phyloP scores from a whole-genome alignment of 2,888 invertebrate genomes.

The Cynaeus angustus region DNA sequence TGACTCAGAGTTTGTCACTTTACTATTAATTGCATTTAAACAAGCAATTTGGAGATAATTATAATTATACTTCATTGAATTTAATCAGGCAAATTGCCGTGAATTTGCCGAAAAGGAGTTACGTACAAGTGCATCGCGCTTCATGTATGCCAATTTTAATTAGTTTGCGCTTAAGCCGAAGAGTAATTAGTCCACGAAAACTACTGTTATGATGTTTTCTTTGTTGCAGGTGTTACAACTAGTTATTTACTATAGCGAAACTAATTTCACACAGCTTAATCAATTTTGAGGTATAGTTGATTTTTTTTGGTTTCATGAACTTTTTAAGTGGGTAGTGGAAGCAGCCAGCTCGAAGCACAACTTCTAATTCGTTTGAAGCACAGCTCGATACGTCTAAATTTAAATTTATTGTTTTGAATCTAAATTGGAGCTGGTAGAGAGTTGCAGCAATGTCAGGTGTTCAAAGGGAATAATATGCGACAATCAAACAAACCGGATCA shows the following conservation, averaged over 20 bases:
- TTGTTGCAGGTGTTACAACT: conserved; percentile 21
- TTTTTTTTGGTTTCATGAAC: neutral
- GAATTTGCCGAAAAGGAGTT: conserved; percentile 13
- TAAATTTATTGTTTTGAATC: neutral
- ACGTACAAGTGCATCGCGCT: conserved; percentile 24
- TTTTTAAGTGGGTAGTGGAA: no score
- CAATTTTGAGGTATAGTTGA: conserved; percentile 1
- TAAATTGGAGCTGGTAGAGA: conserved; percentile 3
- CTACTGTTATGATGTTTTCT: no score
- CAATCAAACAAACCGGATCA: conserved; percentile 38
- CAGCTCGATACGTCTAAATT: neutral
- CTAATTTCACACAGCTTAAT: conserved; percentile 23
- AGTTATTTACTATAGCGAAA: neutral
- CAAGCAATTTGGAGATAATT: conserved; percentile 66
- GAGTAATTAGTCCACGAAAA: conserved; percentile 7
- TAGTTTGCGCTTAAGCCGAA: conserved; percentile 19
- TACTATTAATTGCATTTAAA: conserved; percentile 65
- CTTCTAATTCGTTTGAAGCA: neutral
- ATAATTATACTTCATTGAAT: conserved; percentile 65
- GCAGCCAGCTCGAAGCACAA: no score
- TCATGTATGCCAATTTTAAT: conserved; percentile 40
- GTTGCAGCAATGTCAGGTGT: conserved; percentile 28
- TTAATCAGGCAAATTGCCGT: conserved; percentile 63
- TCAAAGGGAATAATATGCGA: conserved; percentile 36
- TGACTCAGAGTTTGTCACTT: conserved; percentile 57